These are phyloP conservation scores for Oncorhynchus mykiss DNA, from an alignment of 2,113 vertebrate species.

Conservation along the genomic window DNA sequence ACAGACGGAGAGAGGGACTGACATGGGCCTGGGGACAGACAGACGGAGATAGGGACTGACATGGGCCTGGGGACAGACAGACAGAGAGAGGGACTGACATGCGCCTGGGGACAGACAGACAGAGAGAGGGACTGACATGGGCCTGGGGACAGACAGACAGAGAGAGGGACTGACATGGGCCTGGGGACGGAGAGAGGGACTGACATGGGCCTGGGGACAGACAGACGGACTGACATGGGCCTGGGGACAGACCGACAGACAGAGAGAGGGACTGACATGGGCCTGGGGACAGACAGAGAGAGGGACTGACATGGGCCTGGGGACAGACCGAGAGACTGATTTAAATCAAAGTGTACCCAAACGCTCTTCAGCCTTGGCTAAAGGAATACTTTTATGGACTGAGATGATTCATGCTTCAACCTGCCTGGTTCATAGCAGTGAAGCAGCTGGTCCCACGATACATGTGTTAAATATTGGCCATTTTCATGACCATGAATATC, in stretches of 20 bases:
- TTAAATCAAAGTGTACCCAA: no score
- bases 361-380: no score
- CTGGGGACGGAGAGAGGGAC: neutral
- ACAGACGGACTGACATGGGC: neutral
- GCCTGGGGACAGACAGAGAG: no score
- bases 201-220: neutral
- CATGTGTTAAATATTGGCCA: no score
- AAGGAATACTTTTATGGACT: neutral
- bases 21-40: neutral
- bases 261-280: no score
- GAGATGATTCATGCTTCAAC: neutral
- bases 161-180: no score
- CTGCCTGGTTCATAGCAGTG: neutral
- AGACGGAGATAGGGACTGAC: no score
- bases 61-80: no score
- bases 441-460: neutral
- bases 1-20: neutral
- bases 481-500: neutral
- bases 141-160: neutral
- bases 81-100: no score
- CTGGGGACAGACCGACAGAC: neutral
- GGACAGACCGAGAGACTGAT: neutral
- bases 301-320: no score
- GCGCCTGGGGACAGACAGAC: no score
- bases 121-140: no score